Base-by-base conservation (phyloP, 1,140 invertebrate species). In the Lamellibrachia luymesi region DNA sequence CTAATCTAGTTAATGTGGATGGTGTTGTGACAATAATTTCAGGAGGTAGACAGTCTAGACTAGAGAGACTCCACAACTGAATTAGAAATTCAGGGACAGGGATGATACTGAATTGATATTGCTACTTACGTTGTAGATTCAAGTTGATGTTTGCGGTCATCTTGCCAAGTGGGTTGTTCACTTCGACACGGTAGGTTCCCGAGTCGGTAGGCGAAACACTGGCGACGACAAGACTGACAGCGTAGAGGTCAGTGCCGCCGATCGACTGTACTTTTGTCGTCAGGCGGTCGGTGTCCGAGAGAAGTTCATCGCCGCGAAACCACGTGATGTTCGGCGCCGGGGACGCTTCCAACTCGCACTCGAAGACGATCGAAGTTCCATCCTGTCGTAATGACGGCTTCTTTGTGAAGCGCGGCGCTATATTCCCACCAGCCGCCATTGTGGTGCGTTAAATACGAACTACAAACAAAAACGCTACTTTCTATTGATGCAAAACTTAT, bases 71-170 rank as follows among this genome's bases (percentile, higher is more conserved):
- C 38, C 38, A 38, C 38, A 38, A 38, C 38, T 56, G 52, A 56
- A 56, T 56, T 56, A 56, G 52, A 38, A 38, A 38, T 38, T 38
- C 38, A 38, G 38, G 38, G 38, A 38, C 38, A 38, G 38, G 38
- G 38, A 38, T 38, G 38, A 38, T 38, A 38, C 38, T 38, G 38
- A 56, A 6, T 56, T 56, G 52, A 56, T 56, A 13, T 56, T 80
- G 64, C 2, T 17, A 95, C 95, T 95, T 94, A 96, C 96, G 95
- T 94, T 98, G 99, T 96, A 99, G 99, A 97, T 99, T 99, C 95
- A 99, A 97, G 96, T 99, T 99, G 96, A 99, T 99, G 95, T 98
- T 99, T 94, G 99, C 99, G 93, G 98, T 98, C 95, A 99, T 98
- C 97, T 99, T 99, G 95, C 99, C 99, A 97, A 98, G 98, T 96